Evolutionary conservation across 2,888 invertebrate genomes (phyloP).

Genomic region (Phlogophora meticulosa): DNA sequence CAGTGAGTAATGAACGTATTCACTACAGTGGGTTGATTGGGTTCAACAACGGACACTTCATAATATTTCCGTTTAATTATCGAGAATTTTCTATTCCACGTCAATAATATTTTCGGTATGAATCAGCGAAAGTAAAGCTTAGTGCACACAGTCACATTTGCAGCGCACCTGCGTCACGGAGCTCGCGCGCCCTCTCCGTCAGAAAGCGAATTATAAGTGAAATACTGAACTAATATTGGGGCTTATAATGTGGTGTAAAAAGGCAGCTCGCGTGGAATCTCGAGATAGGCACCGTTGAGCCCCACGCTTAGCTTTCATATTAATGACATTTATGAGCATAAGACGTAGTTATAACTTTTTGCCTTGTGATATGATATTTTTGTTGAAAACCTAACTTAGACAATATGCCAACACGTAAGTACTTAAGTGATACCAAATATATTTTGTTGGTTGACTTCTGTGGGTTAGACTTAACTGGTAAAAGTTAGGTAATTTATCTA

Average conservation of each 20-base stretch:
- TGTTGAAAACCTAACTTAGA: slow-evolving; percentile 13
- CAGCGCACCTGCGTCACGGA: slow-evolving; percentile 63
- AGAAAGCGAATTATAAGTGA: slow-evolving; percentile 80
- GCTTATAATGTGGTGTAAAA: slow-evolving; percentile 81
- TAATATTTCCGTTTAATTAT: background rate
- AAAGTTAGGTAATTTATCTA: too few relatives aligned
- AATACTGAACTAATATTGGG: slow-evolving; percentile 80
- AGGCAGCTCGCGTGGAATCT: slow-evolving; percentile 79
- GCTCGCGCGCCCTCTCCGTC: slow-evolving; percentile 72
- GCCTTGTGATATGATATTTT: slow-evolving; percentile 35
- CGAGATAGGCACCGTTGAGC: slow-evolving; percentile 77
- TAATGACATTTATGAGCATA: slow-evolving; percentile 72
- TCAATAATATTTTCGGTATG: slow-evolving; percentile 19
- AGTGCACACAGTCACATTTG: slow-evolving; percentile 66
- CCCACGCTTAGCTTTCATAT: slow-evolving; percentile 75
- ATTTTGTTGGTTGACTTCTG: background rate
- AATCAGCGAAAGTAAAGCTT: slow-evolving; percentile 55
- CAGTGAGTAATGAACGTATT: slow-evolving; percentile 45
- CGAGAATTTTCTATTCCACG: slow-evolving; percentile 16
- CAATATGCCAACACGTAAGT: slow-evolving; percentile 13
- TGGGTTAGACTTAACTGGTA: too few relatives aligned
- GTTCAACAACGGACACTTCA: slow-evolving; percentile 10
- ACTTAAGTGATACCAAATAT: background rate
- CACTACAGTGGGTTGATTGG: slow-evolving; percentile 44
- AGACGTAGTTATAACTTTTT: slow-evolving; percentile 67